Base-by-base conservation (phyloP, 2,888 invertebrate species). In the Pristionchus entomophagus region DNA sequence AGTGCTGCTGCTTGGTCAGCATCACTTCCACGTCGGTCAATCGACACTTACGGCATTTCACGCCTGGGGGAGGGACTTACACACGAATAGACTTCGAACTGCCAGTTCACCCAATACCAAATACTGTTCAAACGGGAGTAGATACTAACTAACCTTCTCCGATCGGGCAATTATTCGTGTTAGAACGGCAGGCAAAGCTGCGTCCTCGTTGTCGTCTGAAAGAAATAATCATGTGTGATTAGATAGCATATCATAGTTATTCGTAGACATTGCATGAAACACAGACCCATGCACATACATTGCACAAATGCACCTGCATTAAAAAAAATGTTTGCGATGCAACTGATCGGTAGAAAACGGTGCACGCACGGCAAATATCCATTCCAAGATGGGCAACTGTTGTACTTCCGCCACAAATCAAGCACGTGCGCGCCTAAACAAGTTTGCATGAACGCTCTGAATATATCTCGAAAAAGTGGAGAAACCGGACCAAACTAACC, bases 341-440 rank as follows among this genome's bases (percentile, higher is more conserved):
- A 6, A 45, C 45, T 65, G 29, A 73, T 41, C 73, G 6, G 14
- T 73, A 73, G 26, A 73, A 73, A 5, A 73, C 73, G 14, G 41
- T 73, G 26, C 73, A 73, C 0, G 73, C 73, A 4, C 73, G 73
- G 41, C 73, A 73, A 45, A 73, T 73, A 26, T 73, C 73, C 73
- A 73, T 8, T n/a, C 73, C 73, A 41, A 73, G 73, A 22, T 73
- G 73, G 12, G 73, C 73, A 10, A 73, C 73, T 5, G 41, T 38
- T 12, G 73, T 73, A n/a, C n/a, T 73, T 1, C 73, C 73, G 41
- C 73, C 73, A 17, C 73, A 73, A 38, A 73, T 41, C 12, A 73
- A 41, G 17, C 73, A 73, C 41, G n/a, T n/a, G 12, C 73, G 73
- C 73, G n/a, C 41, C 73, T 73, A 41, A 32, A n/a, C 51, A 6